Evolutionary conservation across 2,113 vertebrate species (phyloP), one percentile per base, ranked within the genome.

Genomic region (Erythrocercus mccallii): DNA sequence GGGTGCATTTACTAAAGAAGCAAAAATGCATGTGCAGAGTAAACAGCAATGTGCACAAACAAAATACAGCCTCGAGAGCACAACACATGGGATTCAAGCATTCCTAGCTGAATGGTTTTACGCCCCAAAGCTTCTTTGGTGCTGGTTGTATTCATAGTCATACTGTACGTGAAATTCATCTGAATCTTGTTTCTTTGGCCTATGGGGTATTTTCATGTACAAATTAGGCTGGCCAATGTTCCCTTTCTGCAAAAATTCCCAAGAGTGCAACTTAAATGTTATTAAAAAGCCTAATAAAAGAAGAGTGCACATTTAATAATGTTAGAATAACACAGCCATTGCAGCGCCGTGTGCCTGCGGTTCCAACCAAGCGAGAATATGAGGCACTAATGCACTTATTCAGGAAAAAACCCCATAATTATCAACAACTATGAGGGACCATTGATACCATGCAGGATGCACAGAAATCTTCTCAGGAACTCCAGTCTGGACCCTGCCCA

Each of bases 221-320:
- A 98, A 98, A 98, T 98, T 98, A 98, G 98, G 96, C 97, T 97
- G 97, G 97, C 97, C 97, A 98, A 97, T 96, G 94, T 98, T 98
- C 95, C 96, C 96, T 97, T 98, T 97, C 97, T 98, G 92, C 92
- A 97, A 96, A 97, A 97, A 97, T 97, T 98, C 97, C 97, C 98
- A 95, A 92, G 96, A 96, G 97, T 97, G 50, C 97, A 97, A 97
- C 98, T 98, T 97, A 98, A 97, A 98, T 97, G 97, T 98, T 98
- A 98, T 98, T 98, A 97, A 98, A 98, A 98, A 97, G 97, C 96
- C 97, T 97, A 98, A 97, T 98, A 98, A 98, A 98, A 98, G 97
- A 97, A 98, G 97, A 98, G 96, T 96, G 97, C 96, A 97, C 98
- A 98, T 98, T 98, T 98, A 98, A 98, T 98, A 98, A 98, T 96